Evolutionary conservation across 2,888 invertebrate genomes (phyloP).

Genomic region (Nomada ruficornis): DNA sequence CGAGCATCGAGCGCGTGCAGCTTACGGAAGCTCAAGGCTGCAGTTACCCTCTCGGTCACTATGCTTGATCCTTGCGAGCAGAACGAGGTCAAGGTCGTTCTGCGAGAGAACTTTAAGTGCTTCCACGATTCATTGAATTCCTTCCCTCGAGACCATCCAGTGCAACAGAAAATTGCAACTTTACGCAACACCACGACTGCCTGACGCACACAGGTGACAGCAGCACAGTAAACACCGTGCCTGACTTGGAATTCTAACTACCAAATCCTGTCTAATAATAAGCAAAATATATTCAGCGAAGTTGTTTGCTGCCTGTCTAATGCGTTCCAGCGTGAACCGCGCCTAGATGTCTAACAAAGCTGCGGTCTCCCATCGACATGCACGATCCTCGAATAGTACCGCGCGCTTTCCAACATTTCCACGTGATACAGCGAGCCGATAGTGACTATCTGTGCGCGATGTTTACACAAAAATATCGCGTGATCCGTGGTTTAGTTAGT

Average conservation of each 20-base stretch:
- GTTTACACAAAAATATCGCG: constrained; percentile 6
- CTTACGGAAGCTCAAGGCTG: constrained; percentile 64
- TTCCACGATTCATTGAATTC: constrained; percentile 72
- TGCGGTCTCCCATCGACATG: not conserved
- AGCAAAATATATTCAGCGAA: not conserved
- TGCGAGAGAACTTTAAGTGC: constrained; percentile 71
- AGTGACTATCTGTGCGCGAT: not conserved
- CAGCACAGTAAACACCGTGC: constrained; percentile 24
- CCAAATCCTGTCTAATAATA: not conserved
- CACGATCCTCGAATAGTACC: not conserved
- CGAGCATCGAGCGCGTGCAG: constrained; percentile 55
- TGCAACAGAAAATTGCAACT: constrained; percentile 25
- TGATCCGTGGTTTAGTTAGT: not conserved
- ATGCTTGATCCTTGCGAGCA: constrained; percentile 55
- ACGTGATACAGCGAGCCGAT: constrained; percentile 35
- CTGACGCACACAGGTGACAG: not conserved
- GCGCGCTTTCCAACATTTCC: constrained; percentile 34
- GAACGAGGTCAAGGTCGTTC: constrained; percentile 75
- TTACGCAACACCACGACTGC: constrained; percentile 36
- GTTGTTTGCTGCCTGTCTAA: not conserved
- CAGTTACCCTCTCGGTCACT: constrained; percentile 53
- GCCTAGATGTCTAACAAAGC: not conserved
- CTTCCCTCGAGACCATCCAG: constrained; percentile 2
- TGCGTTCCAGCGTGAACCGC: not conserved
- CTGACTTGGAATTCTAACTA: not conserved